These are phyloP conservation scores for Anguilla megastoma DNA, from an alignment of 2,797 vertebrate genomes.

Conservation along the genomic window DNA sequence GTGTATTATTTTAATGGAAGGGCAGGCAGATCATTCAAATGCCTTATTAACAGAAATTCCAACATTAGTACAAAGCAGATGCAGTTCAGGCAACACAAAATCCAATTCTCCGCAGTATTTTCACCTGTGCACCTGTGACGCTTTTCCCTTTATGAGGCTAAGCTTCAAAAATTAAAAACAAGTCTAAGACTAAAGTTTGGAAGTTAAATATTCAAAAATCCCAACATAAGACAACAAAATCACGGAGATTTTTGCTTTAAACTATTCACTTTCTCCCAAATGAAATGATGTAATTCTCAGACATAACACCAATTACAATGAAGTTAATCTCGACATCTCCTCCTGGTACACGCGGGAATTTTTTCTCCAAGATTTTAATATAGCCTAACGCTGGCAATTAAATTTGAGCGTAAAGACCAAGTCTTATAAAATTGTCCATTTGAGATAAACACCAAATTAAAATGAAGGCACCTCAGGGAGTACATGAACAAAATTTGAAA, in stretches of 20 bases:
- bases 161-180: not conserved
- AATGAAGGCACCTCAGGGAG: slow-evolving; percentile 1
- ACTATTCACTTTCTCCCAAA: not conserved
- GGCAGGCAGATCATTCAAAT: not conserved
- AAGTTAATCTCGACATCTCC: slow-evolving; percentile 1
- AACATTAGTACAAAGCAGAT: not conserved
- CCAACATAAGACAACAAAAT: not conserved
- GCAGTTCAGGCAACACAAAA: not conserved
- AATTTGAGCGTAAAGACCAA: slow-evolving; percentile 8
- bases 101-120: not conserved
- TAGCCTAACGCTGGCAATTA: slow-evolving; percentile 10
- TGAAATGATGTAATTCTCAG: slow-evolving; percentile 14
- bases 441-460: slow-evolving; percentile 24
- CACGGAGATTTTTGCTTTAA: not conserved
- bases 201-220: not conserved
- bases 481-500: slow-evolving; percentile 8
- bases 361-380: slow-evolving; percentile 15
- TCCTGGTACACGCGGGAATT: not conserved
- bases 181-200: not conserved
- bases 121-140: not conserved
- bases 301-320: slow-evolving; percentile 5
- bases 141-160: not conserved
- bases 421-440: slow-evolving; percentile 17
- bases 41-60: not conserved
- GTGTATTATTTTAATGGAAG: not conserved